These are phyloP conservation scores for Tragopan temminckii DNA, from an alignment of 2,797 vertebrate genomes.

Conservation along the genomic window DNA sequence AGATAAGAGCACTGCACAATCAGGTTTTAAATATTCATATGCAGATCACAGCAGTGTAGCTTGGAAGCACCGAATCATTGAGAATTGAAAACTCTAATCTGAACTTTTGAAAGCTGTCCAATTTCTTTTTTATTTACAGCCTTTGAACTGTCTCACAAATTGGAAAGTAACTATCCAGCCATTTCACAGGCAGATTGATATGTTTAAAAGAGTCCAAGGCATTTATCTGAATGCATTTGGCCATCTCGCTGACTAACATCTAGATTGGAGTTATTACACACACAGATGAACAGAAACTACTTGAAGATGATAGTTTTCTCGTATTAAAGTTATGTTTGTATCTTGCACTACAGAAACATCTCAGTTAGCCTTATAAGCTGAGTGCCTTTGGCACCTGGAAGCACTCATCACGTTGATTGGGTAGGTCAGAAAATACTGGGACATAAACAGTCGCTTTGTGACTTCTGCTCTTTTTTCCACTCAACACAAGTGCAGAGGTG, in stretches of 20 bases:
- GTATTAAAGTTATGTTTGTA: conserved; percentile 24
- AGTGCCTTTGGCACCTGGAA: background rate
- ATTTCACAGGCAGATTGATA: conserved; percentile 71
- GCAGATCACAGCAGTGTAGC: conserved; percentile 17
- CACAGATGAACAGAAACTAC: conserved; percentile 49
- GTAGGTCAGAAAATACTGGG: conserved; percentile 20
- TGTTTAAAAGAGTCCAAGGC: conserved; percentile 62
- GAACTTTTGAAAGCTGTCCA: conserved; percentile 72
- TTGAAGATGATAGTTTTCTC: conserved; percentile 28
- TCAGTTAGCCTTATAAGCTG: background rate
- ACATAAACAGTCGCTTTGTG: background rate
- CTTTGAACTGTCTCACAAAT: conserved; percentile 74
- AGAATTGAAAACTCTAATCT: conserved; percentile 63
- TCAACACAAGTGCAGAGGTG: conserved; percentile 1
- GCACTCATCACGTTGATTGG: background rate
- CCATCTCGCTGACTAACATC: conserved; percentile 48
- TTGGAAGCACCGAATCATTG: conserved; percentile 43
- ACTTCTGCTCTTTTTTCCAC: background rate
- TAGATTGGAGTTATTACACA: conserved; percentile 34
- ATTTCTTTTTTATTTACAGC: conserved; percentile 73
- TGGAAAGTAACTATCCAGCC: conserved; percentile 67
- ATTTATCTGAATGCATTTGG: conserved; percentile 55
- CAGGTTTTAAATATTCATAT: conserved; percentile 59
- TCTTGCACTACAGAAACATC: conserved; percentile 6
- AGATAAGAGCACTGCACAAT: conserved; percentile 21